Base-by-base conservation (phyloP, 35 echinoderm and acorn worm genomes). In the Lytechinus pictus region DNA sequence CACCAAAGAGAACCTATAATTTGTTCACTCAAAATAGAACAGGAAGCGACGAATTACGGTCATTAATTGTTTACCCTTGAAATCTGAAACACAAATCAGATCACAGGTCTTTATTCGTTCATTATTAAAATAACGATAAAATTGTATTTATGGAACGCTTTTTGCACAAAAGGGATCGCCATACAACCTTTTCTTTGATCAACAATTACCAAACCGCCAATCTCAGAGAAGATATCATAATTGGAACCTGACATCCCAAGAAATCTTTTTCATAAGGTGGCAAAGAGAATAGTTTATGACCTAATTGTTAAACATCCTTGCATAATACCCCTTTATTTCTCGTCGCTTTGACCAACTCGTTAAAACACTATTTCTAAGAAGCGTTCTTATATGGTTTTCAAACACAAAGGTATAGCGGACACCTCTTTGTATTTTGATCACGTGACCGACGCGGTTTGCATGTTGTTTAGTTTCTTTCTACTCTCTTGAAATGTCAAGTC, bases 31-130 rank as follows among this genome's bases (percentile, higher is more conserved):
- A 79, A 79, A 79, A n/a, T 79, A 79, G 21, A 79, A 79, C 66
- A 79, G 66, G 66, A 79, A 79, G n/a, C 66, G 66, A 79, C 66
- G 66, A 79, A 79, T 79, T 79, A n/a, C 19, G 66, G 19, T 79
- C 66, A 79, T 79, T 79, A 79, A 79, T 79, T 79, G 66, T 79
- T 79, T 79, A 79, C 66, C 66, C 66, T 79, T 79, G 66, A 24
- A 79, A 79, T 16, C 66, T 79, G 6, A 79, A 79, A 79, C 66
- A 24, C 66, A 79, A 79, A 79, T 79, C 66, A 79, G 66, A 60
- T 60, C 57, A 60, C 57, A 60, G 57, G 19, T 79, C n/a, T 79
- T 79, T 79, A 79, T 79, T 79, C 66, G 19, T 24, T 79, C 66
- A 14, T n/a, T n/a, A n/a, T n/a, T 79, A 27, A 79, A 1, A 79